Evolutionary conservation across 37 sponge, comb jelly and placozoan genomes (phyloP), one percentile per base, ranked within the genome.

Genomic region (Spongia lamella): DNA sequence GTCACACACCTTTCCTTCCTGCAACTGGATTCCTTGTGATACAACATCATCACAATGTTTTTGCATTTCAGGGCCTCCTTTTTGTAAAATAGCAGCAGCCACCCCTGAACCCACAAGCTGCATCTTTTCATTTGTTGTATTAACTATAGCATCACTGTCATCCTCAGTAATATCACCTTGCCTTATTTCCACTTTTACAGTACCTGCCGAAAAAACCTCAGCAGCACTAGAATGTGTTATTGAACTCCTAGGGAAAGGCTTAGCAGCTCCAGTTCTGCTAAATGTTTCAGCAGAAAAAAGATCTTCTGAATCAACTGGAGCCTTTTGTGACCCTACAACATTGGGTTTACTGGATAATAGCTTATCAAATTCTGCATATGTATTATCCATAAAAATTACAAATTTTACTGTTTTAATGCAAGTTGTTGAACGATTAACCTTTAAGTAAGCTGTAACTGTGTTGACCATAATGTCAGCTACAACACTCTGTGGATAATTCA

Each of bases 111-210:
- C 30, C n/a, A 20, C 27, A 31, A 72, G 26, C 30, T 30, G 32
- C 26, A 72, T 34, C 3, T 1, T 20, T 2, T 51, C 53, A 31
- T 30, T 52, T 19, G 37, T 32, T 13, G 58, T 52, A n/a, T 22
- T 34, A 0, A 72, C 54, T 29, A 72, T 55, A 22, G 57, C 73
- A 37, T 72, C 73, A 30, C 59, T 72, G 6, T 55, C 59, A 56
- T 56, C 57, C 20, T 22, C 54, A n/a, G 73, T 55, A 9, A 72
- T 72, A 53, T 72, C 73, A 21, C 73, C 73, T 26, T 53, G 56
- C 21, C 15, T 26, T n/a, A 72, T 54, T 21, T 56, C 71, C 13
- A 72, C 58, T 15, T 56, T 72, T 1, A 72, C 57, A 56, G 20
- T 0, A 16, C 56, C 56, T 39, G 11, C 54, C 22, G 32, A 3